Percentiles rank a stretch among this genome's conserved stretches.
Evolutionary conservation across 2,888 invertebrate species (phyloP).

Genomic region (Acleris cristana): DNA sequence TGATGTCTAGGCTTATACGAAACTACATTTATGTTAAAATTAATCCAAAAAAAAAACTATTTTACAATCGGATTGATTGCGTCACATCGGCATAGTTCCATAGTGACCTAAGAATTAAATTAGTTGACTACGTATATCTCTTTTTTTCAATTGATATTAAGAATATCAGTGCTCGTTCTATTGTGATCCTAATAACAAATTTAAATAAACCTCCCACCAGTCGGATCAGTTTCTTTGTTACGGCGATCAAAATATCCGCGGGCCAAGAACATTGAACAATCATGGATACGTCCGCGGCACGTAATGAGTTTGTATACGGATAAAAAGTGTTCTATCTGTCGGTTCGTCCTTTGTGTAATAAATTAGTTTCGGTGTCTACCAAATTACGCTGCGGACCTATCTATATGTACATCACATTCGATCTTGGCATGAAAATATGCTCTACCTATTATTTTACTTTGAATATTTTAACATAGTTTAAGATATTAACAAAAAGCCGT

Average conservation of each 20-base stretch:
- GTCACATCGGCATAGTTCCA: too few species aligned
- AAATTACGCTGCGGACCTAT: conserved; percentile 83
- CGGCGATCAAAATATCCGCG: conserved; percentile 46
- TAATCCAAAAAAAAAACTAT: too few species aligned
- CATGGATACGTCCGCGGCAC: conserved; percentile 53
- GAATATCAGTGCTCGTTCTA: not conserved
- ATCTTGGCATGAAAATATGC: conserved; percentile 78
- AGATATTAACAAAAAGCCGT: conserved; percentile 70
- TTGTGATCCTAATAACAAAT: conserved; percentile 26
- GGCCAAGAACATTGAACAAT: conserved; percentile 55
- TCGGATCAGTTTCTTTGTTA: conserved; percentile 19
- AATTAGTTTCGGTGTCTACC: conserved; percentile 85
- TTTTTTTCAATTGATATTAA: not conserved
- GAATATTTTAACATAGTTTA: conserved; percentile 80
- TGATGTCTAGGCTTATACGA: too few species aligned
- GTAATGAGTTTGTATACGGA: conserved; percentile 78
- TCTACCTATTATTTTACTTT: conserved; percentile 73
- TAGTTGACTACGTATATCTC: too few species aligned
- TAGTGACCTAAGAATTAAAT: too few species aligned
- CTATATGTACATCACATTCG: conserved; percentile 74
- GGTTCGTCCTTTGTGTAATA: conserved; percentile 83
- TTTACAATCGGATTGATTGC: too few species aligned
- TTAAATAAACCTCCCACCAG: conserved; percentile 18
- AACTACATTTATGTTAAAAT: too few species aligned
- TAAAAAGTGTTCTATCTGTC: conserved; percentile 81